These are phyloP conservation scores for Lasioglossum marginatum DNA, from an alignment of 2,888 invertebrate species.

Conservation along the genomic window DNA sequence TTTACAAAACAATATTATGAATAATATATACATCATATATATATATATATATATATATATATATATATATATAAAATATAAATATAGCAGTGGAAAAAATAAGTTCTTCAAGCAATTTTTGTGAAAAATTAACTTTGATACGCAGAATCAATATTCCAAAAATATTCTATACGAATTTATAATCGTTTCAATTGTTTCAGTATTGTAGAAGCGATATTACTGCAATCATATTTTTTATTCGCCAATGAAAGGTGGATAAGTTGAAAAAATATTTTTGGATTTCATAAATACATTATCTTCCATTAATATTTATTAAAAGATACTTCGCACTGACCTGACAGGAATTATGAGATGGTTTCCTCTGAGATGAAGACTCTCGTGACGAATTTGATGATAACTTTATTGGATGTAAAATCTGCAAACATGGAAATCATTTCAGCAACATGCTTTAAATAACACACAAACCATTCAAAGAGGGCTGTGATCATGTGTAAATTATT, in stretches of 20 bases:
- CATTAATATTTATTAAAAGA: constrained; percentile 1
- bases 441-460: neutral
- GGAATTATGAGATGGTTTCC: constrained; percentile 87
- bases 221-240: neutral
- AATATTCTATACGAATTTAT: neutral
- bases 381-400: constrained; percentile 86
- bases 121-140: neutral
- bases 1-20: neutral
- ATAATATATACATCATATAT: no score
- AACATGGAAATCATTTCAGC: constrained; percentile 37
- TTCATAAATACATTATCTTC: constrained; percentile 13
- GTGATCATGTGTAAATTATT: constrained; percentile 32
- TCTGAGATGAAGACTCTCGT: constrained; percentile 85
- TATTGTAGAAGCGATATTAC: neutral
- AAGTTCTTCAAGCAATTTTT: neutral
- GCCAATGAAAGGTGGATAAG: neutral
- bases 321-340: constrained; percentile 82
- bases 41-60: no score
- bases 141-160: neutral
- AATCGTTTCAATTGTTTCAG: neutral
- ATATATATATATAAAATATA: neutral
- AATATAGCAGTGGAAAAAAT: neutral
- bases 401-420: constrained; percentile 86
- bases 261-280: constrained; percentile 1
- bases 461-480: neutral